These are phyloP conservation scores for Pyrgilauda ruficollis DNA, from an alignment of 2,113 vertebrate genomes.

Conservation along the genomic window DNA sequence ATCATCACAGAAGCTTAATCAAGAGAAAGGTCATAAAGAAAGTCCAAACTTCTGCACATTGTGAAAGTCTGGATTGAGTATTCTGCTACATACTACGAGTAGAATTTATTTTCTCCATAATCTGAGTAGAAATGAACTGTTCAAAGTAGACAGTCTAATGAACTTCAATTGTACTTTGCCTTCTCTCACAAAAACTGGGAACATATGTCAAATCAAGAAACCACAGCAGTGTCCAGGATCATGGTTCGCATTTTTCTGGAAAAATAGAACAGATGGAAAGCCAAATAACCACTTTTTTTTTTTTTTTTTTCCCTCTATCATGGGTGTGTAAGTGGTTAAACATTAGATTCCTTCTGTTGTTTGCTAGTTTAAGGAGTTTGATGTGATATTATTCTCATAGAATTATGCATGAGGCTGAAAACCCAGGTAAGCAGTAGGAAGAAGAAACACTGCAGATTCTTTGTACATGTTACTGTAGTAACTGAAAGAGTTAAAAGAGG, in stretches of 20 bases:
- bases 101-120: neutral
- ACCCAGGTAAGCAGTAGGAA: neutral
- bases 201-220: slow-evolving; percentile 14
- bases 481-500: neutral
- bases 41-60: neutral
- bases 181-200: neutral
- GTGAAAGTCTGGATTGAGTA: neutral
- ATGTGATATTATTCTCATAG: neutral
- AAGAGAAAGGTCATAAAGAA: neutral
- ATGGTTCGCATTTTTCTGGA: slow-evolving; percentile 15
- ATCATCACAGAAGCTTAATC: slow-evolving; percentile 29
- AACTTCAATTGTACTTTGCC: slow-evolving; percentile 23
- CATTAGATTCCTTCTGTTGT: neutral
- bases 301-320: neutral
- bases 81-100: neutral
- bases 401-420: neutral
- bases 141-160: neutral
- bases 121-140: neutral
- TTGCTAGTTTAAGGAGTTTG: neutral
- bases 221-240: neutral
- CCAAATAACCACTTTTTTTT: neutral
- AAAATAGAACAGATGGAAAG: neutral
- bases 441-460: neutral
- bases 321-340: neutral
- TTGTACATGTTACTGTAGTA: neutral